Base-by-base conservation (phyloP, 2,888 invertebrate species). In the Rosalia funebris region DNA sequence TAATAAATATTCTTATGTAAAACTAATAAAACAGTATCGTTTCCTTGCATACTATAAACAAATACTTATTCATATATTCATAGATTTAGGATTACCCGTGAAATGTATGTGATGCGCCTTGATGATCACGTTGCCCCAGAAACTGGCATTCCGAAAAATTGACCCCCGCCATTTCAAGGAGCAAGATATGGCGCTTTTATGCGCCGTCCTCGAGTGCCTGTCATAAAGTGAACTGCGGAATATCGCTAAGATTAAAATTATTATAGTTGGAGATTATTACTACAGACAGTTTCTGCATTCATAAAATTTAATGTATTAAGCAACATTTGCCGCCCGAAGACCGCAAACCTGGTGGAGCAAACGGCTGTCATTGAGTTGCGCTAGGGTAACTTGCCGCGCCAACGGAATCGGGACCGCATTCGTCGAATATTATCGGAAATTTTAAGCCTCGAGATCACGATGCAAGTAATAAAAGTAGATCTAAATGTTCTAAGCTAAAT, bases 401-500 rank as follows among this genome's bases (percentile, higher is more conserved):
- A 15, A 54, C 65, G 32, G 46, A 62, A 59, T 60, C 54, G 59
- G 56, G 55, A 57, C 44, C 50, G 56, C 53, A 41, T 44, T 52
- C 37, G 63, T 56, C 59, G 61, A 54, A 57, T 65, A 59, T 57
- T 56, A 58, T 60, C 60, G 48, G 17, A 48, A 36, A 48, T 48
- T 48, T 19, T 32, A 16, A 48, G 17, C 20, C 41, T 14, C 15
- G 16, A 41, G 5, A 32, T 46, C 15, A 32, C n/a, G 66, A 67
- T 68, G 63, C 62, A 66, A 62, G 65, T 64, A 70, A 69, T 68
- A 66, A 65, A 73, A 74, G 63, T 69, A 69, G 69, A 71, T 72
- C 71, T 69, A 47, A 69, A 68, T 66, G 68, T 68, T 63, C 63
- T 72, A 73, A 73, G 71, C 73, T 68, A 59, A 67, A 70, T 73